Evolutionary conservation across 2,888 invertebrate species (phyloP), one percentile per base, ranked within the genome.

Genomic region (Hecatera dysodea): DNA sequence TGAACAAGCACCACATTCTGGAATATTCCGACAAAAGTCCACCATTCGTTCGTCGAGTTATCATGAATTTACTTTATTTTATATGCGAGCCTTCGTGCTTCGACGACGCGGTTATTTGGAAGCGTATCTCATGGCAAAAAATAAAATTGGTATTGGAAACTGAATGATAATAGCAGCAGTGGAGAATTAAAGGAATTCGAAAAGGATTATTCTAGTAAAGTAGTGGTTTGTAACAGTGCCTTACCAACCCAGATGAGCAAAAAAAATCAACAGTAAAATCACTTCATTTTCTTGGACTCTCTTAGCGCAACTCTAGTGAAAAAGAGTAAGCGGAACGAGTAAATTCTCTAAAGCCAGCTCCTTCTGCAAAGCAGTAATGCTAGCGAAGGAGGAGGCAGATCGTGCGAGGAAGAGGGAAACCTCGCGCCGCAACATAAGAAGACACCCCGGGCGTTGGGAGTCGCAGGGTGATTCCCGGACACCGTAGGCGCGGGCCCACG

Each of bases 41-140:
- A 56, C 24, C 53, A 65, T 65, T 65, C 60, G 42, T 72, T 57
- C 59, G 55, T 15, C 61, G 56, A 57, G 72, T 67, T 77, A 72
- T 67, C 53, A 39, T n/a, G 57, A 67, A 67, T 72, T 67, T 39
- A 71, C 42, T 71, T 64, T 67, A 70, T 70, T 78, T 78, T 59
- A 67, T 64, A 39, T 39, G 44, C 67, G 56, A 48, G 17, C 61
- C 22, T 65, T 67, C 55, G 57, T 50, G 72, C 71, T 33, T 46
- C 56, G 57, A 52, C 39, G 53, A 57, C 22, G 61, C 53, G 48
- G 55, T 78, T 75, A 79, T 77, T 79, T 59, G 56, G 27, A 11
- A 67, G 53, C 5, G 36, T 61, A 76, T 60, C 42, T 57, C 48
- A 42, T 15, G 12, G 24, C 44, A 56, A 57, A 71, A 78, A 66